phyloP scores from a whole-genome alignment of 2,888 invertebrate genomes.

The Netelia fuscicornis region DNA sequence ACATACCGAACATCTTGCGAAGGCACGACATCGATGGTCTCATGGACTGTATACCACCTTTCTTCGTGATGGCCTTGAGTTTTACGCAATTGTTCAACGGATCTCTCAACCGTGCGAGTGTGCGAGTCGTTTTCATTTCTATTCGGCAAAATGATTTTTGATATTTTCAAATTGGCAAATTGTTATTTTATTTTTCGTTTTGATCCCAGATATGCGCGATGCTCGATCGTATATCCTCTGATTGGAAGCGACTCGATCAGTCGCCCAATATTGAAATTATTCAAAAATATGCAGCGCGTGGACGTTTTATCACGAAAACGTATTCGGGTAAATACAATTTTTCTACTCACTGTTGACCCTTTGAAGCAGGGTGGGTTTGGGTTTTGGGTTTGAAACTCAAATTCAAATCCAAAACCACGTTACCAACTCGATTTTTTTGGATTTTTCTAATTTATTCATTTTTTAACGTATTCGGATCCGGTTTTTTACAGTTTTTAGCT shows the following conservation, averaged over 20 bases:
- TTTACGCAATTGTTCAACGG: conserved; percentile 46
- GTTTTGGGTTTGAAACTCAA: too few species aligned
- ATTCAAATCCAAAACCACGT: too few species aligned
- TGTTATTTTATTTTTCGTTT: background rate
- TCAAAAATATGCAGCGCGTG: background rate
- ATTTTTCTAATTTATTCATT: too few species aligned
- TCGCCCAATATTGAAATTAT: background rate
- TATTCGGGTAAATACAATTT: background rate
- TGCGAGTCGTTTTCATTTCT: background rate
- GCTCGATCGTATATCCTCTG: background rate
- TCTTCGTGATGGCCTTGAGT: background rate
- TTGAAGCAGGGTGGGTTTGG: background rate
- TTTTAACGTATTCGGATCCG: too few species aligned
- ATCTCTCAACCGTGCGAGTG: conserved; percentile 19
- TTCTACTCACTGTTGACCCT: background rate
- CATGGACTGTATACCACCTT: conserved; percentile 38
- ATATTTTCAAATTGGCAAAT: background rate
- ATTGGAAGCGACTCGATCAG: background rate
- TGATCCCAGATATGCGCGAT: background rate
- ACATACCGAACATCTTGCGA: background rate
- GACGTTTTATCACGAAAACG: background rate
- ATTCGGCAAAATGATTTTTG: background rate
- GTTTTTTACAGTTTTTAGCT: too few species aligned
- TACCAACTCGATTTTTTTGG: too few species aligned
- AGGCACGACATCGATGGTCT: conserved; percentile 32